Conservation (phyloP, 1,140 invertebrate species). For the Orius insidiosus region DNA sequence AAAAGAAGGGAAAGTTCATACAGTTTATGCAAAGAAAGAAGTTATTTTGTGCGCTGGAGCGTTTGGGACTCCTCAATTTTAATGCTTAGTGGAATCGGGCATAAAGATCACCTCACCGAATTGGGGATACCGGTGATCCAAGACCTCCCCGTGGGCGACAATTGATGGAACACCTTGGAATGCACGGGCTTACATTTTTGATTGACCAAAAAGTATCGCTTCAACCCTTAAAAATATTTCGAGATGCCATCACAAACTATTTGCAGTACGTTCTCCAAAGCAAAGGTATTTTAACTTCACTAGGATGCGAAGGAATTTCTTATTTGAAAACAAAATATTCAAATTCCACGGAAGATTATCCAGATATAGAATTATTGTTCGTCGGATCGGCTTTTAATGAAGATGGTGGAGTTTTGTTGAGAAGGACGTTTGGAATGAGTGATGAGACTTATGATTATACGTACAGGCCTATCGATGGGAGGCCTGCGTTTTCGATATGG, state of each 20-base stretch:
- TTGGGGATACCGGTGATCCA: slow-evolving; percentile 45
- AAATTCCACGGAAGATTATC: slow-evolving; percentile 27
- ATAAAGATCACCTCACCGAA: slow-evolving; percentile 42
- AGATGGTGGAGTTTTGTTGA: slow-evolving; percentile 45
- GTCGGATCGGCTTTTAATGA: slow-evolving; percentile 50
- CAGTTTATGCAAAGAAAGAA: slow-evolving; percentile 38
- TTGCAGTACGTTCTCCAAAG: slow-evolving; percentile 23
- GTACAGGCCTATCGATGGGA: slow-evolving; percentile 24
- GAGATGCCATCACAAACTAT: slow-evolving; percentile 9
- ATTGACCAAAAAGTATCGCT: slow-evolving; percentile 39
- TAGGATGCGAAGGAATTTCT: slow-evolving; percentile 32
- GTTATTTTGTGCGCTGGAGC: slow-evolving; percentile 48
- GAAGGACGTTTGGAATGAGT: slow-evolving; percentile 33
- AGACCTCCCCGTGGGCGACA: slow-evolving; percentile 53
- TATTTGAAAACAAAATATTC: slow-evolving; percentile 34
- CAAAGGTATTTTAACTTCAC: slow-evolving; percentile 28
- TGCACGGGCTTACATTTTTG: slow-evolving; percentile 41
- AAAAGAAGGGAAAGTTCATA: slow-evolving; percentile 28
- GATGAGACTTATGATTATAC: slow-evolving; percentile 36
- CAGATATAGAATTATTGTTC: slow-evolving; percentile 64
- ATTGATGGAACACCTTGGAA: slow-evolving; percentile 59
- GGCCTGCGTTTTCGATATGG: slow-evolving; percentile 44
- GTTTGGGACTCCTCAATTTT: slow-evolving; percentile 51
- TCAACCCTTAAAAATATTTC: slow-evolving; percentile 12
- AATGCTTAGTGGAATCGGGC: slow-evolving; percentile 58